These are phyloP conservation scores for Euglossa dilemma DNA, from an alignment of 1,140 invertebrate genomes.

Conservation along the genomic window DNA sequence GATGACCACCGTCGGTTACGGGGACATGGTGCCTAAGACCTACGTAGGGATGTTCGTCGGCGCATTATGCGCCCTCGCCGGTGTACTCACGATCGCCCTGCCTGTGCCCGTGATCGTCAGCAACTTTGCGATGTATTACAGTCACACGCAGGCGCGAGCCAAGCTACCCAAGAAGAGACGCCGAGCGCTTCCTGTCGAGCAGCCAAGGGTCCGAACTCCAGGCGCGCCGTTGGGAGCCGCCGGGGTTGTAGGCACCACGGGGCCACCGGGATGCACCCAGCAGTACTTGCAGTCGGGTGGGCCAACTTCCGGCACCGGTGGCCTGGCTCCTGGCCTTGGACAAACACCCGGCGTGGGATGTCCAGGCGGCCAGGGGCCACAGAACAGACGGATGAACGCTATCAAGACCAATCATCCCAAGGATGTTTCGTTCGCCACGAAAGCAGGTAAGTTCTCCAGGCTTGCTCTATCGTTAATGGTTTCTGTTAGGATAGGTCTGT, in stretches of 20 bases:
- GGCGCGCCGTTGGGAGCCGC: slow-evolving; percentile 74
- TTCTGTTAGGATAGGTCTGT: not conserved
- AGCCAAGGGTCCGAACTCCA: slow-evolving; percentile 84
- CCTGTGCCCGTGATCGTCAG: slow-evolving; percentile 99
- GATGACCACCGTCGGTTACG: slow-evolving; percentile 99
- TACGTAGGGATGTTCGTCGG: slow-evolving; percentile 98
- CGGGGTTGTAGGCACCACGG: slow-evolving; percentile 67
- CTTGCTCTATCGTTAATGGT: accelerated
- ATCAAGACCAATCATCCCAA: slow-evolving; percentile 92
- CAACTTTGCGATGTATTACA: slow-evolving; percentile 99
- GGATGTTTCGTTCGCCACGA: slow-evolving; percentile 86
- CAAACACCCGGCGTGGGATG: slow-evolving; percentile 71
- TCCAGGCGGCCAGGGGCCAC: slow-evolving; percentile 82
- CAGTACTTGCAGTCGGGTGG: slow-evolving; percentile 71
- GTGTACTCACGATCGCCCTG: slow-evolving; percentile 97
- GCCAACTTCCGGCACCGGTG: slow-evolving; percentile 32
- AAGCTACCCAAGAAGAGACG: slow-evolving; percentile 98
- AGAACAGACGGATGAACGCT: slow-evolving; percentile 90
- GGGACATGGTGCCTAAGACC: slow-evolving; percentile 97
- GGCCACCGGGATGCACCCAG: slow-evolving; percentile 68
- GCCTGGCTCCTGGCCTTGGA: slow-evolving; percentile 47
- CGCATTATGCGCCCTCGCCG: slow-evolving; percentile 96
- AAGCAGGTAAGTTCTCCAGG: slow-evolving; percentile 85
- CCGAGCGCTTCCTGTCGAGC: slow-evolving; percentile 96
- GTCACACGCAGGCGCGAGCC: slow-evolving; percentile 95